Evolutionary conservation across 2,113 vertebrate species (phyloP).

Genomic region (Tragulus kanchil): DNA sequence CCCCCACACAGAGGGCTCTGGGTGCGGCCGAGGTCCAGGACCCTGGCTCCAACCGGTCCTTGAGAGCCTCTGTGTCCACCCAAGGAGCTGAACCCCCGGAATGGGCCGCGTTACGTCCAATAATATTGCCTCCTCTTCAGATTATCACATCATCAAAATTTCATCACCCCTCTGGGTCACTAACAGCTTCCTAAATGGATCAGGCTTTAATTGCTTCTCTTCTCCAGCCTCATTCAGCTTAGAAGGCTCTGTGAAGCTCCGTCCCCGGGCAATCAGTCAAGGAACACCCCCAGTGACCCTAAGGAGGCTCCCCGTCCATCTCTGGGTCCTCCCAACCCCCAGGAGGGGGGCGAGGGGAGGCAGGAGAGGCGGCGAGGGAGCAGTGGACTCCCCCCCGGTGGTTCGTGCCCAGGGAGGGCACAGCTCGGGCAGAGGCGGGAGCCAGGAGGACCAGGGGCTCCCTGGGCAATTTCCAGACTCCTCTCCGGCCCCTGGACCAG

Average conservation of each 20-base stretch:
- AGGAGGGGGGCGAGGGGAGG: fast-evolving
- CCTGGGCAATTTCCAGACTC: neutral
- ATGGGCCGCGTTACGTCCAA: neutral
- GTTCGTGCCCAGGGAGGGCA: too few relatives aligned
- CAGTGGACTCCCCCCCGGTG: neutral
- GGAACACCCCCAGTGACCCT: fast-evolving
- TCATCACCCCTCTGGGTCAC: slow-evolving; percentile 79
- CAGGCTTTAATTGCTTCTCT: slow-evolving; percentile 81
- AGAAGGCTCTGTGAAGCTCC: slow-evolving; percentile 67
- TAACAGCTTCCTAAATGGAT: slow-evolving; percentile 85
- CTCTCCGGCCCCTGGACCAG: fast-evolving
- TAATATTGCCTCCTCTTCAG: neutral
- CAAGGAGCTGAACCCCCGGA: neutral
- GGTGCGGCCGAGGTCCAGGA: neutral
- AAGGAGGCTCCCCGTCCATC: neutral
- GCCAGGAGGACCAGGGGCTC: neutral
- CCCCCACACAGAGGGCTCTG: neutral
- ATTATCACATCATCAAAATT: slow-evolving; percentile 83
- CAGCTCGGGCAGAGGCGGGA: neutral
- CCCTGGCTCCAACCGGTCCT: neutral
- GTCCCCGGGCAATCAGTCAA: slow-evolving; percentile 44
- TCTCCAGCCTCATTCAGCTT: neutral
- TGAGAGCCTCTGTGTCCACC: neutral
- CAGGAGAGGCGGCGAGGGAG: fast-evolving
- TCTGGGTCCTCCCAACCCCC: neutral